Evolutionary conservation across 1,140 invertebrate genomes (phyloP), one percentile per base, ranked within the genome.

Genomic region (Conus ventricosus): DNA sequence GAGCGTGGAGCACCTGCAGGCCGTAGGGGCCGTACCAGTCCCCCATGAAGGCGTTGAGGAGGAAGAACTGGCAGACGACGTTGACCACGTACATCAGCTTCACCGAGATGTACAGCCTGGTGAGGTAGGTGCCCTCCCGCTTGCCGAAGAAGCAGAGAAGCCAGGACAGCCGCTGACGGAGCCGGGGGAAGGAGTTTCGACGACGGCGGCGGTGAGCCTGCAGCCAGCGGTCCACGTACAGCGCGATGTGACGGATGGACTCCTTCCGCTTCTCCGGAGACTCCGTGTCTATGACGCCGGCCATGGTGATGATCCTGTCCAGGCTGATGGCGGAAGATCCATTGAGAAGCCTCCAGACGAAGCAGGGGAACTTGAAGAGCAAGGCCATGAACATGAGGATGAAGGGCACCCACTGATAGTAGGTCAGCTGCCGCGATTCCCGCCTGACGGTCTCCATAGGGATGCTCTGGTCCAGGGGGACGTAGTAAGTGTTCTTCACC

Each of bases 401-500:
- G 84, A 95, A 92, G 27, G 94, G 94, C 81, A 94, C 93, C 94
- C 94, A 95, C 91, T 95, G 94, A 91, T 95, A 95, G 89, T 95
- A 95, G 55, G 93, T 92, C 76, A 94, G 89, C 88, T 94, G 92
- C 60, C 92, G 89, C 5, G 91, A 86, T 13, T 93, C 88, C 11
- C 94, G 90, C 5, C 87, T 76, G 23, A 91, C 87, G 39, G 94
- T 90, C 13, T 92, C 92, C 6, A 86, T 67, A 15, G 94, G 94
- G 39, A 95, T 94, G 23, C 87, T 87, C 1, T 93, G 92, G 23
- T 94, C 90, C 87, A 94, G 93, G 13, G 94, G 93, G 57, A 96
- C 93, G 91, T 95, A 96, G 91, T 96, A 96, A 57, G 95, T 96
- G 92, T 96, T 96, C 90, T 95, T 93, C 81, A 96, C 93, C 93